Evolutionary conservation across 2,113 vertebrate species (phyloP), one percentile per base, ranked within the genome.

Genomic region (Astur gentilis): DNA sequence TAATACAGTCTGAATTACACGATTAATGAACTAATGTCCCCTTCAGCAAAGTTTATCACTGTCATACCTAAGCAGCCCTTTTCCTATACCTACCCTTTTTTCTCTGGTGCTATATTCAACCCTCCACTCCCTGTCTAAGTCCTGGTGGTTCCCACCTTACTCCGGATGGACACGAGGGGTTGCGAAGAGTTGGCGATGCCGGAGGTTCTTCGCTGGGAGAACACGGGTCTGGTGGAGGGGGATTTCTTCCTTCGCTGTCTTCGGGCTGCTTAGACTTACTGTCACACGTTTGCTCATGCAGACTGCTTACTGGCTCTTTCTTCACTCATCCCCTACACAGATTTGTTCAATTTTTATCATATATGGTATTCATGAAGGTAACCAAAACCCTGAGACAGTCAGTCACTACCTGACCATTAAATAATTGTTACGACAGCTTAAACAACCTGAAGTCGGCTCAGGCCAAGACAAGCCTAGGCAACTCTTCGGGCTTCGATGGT

Each of bases 101-200:
- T 42, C 10, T 61, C 40, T 70, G 9, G 42, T 16, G 42, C 42
- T 42, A 42, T 16, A 42, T 42, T 15, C 42, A 42, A 42, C 42
- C 42, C 14, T 42, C 42, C 42, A 16, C 42, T 42, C 40, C 40
- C 40, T 40, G 31, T 23, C 29, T 18, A 10, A 22, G 10, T 45
- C 16, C 22, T 55, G 44, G 14, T 27, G 40, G 12, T 16, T 36
- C 16, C 21, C 3, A 6, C n/a, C n/a, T 64, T 55, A n/a, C 4
- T 60, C 11, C 12, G 17, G 13, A 34, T 7, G 8, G 19, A 36
- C 50, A 10, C 2, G 3, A 2, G 2, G 4, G 2, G 0, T 50
- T 73, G 65, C 3, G 2, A 73, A 36, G 36, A 6, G 7, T 17
- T 81, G 26, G 8, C 2, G 3, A 22, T 18, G 9, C 16, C 32